Conservation (phyloP, 2,888 invertebrate species). For the Leptopterna dolabrata region DNA sequence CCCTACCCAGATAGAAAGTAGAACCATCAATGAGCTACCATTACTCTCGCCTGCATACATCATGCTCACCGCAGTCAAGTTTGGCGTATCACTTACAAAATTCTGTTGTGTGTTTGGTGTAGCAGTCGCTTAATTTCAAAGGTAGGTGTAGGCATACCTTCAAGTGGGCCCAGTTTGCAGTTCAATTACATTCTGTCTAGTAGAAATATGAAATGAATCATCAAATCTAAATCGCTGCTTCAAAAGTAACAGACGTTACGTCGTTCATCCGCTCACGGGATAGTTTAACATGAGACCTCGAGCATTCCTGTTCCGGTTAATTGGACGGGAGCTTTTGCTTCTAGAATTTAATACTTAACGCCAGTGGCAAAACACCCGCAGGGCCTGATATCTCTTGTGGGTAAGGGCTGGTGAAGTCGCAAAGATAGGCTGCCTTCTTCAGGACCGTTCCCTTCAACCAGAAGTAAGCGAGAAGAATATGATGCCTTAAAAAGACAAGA, state of each 20-base stretch:
- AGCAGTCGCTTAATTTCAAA: background rate
- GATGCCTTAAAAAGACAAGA: slow-evolving; percentile 7
- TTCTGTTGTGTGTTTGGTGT: too few relatives aligned
- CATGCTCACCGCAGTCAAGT: too few relatives aligned
- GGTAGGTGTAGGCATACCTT: background rate
- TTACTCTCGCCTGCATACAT: too few relatives aligned
- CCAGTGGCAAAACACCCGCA: background rate
- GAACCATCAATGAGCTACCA: too few relatives aligned
- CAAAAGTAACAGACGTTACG: background rate
- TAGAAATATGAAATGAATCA: background rate
- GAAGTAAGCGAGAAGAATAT: slow-evolving; percentile 7
- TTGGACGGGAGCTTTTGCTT: slow-evolving; percentile 7
- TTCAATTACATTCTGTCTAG: background rate
- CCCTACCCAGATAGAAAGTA: too few relatives aligned
- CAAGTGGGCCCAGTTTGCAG: background rate
- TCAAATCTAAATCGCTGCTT: background rate
- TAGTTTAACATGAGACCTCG: background rate
- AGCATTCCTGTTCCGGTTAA: background rate
- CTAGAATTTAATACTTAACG: slow-evolving; percentile 11
- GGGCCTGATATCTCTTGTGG: background rate
- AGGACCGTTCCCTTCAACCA: background rate
- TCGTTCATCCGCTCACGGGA: background rate
- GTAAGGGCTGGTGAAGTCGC: background rate
- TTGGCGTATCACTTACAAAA: too few relatives aligned
- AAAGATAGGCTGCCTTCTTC: background rate